These are phyloP conservation scores for Cyrtonyx montezumae DNA, from an alignment of 2,113 vertebrate species.

Conservation along the genomic window DNA sequence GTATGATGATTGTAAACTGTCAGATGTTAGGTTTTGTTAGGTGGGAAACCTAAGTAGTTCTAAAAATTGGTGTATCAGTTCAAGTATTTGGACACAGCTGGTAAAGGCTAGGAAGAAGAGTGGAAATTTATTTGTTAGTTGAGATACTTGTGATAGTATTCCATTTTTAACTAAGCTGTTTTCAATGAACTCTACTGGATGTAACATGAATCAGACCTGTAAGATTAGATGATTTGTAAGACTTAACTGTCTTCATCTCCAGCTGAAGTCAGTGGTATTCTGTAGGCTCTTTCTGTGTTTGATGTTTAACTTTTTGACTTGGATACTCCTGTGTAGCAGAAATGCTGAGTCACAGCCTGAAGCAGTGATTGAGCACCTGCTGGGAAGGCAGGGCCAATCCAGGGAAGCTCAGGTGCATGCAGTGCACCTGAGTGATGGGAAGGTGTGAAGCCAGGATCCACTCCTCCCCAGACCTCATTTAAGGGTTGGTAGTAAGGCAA, in stretches of 20 bases:
- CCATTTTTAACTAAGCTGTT: neutral
- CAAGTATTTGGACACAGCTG: neutral
- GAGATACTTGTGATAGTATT: neutral
- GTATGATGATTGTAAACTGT: too few species aligned
- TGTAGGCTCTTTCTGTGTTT: neutral
- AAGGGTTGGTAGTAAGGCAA: too few species aligned
- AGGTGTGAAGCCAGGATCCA: too few species aligned
- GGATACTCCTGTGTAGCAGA: neutral
- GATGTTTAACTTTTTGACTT: neutral
- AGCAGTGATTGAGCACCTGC: too few species aligned
- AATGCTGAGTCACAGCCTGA: too few species aligned
- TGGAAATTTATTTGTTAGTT: neutral
- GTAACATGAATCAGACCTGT: neutral
- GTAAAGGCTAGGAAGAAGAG: neutral
- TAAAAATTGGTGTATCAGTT: neutral
- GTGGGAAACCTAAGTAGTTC: neutral
- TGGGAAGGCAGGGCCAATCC: too few species aligned
- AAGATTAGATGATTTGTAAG: neutral
- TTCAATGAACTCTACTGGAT: neutral
- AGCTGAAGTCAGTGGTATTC: neutral
- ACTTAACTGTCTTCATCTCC: neutral
- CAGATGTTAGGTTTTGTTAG: neutral
- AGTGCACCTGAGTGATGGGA: too few species aligned
- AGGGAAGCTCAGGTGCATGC: too few species aligned
- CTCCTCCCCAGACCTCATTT: too few species aligned